Percentiles rank a stretch among this genome's conserved stretches.
phyloP scores from a whole-genome alignment of 2,113 vertebrate species.

The Rafetus swinhoei region DNA sequence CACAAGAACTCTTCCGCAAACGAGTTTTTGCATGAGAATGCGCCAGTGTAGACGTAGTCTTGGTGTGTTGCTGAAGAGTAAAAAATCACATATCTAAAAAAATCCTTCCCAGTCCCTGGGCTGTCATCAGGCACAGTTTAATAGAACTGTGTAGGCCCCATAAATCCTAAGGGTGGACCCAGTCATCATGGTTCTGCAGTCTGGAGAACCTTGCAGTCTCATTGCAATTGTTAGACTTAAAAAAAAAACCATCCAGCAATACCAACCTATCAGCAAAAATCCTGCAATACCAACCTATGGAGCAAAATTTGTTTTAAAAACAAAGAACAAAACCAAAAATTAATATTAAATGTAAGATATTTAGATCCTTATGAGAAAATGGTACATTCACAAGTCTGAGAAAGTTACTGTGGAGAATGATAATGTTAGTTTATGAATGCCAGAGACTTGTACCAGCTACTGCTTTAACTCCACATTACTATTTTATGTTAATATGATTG shows the following conservation, averaged over 20 bases:
- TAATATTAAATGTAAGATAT: not conserved
- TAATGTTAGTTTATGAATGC: slow-evolving; percentile 28
- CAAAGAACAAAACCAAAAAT: not conserved
- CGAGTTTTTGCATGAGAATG: too few species aligned
- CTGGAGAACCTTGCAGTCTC: not conserved
- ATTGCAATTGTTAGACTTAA: not conserved
- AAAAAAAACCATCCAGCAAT: too few species aligned
- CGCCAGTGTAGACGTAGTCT: too few species aligned
- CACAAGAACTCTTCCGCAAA: too few species aligned
- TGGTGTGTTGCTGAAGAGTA: too few species aligned
- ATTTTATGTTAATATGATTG: slow-evolving; percentile 9
- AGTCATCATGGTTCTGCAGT: not conserved
- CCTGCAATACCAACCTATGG: not conserved
- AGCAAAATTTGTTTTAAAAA: slow-evolving; percentile 10
- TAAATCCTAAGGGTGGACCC: too few species aligned
- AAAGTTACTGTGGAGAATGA: not conserved
- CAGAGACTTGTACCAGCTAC: not conserved
- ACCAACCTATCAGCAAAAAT: too few species aligned
- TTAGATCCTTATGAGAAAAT: slow-evolving; percentile 8
- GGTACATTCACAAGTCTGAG: not conserved
- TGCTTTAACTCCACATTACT: slow-evolving; percentile 1
- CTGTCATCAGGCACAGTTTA: too few species aligned
- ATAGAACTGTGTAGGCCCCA: too few species aligned
- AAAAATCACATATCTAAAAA: too few species aligned
- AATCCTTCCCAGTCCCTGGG: too few species aligned